A percentile compares a stretch with the other conserved stretches of the same genome.
Conservation (phyloP, 1,140 invertebrate species). For the Venustaconcha ellipsiformis region DNA sequence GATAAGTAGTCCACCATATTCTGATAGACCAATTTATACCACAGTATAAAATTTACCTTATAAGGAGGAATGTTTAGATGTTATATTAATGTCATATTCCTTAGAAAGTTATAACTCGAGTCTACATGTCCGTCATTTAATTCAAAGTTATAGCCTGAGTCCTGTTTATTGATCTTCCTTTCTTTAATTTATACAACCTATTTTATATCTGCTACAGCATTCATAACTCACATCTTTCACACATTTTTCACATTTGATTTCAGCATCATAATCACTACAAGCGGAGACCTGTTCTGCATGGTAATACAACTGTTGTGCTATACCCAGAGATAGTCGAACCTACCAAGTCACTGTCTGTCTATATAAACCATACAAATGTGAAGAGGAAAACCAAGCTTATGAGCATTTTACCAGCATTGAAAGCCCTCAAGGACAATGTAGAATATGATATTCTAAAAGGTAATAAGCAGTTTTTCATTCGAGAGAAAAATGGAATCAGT, state of each 20-base stretch:
- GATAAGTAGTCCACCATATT: too few species aligned
- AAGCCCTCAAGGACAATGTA: slow-evolving; percentile 72
- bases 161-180: too few species aligned
- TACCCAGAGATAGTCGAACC: slow-evolving; percentile 1
- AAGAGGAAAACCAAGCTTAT: slow-evolving; percentile 50
- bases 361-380: slow-evolving; percentile 48
- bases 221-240: not conserved
- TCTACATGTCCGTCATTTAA: too few species aligned
- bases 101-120: too few species aligned
- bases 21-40: too few species aligned
- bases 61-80: too few species aligned
- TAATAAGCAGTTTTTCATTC: slow-evolving; percentile 76
- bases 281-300: slow-evolving; percentile 3
- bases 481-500: slow-evolving; percentile 74
- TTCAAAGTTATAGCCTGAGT: too few species aligned
- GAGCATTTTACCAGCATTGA: slow-evolving; percentile 55
- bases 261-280: not conserved
- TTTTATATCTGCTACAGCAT: slow-evolving; percentile 1
- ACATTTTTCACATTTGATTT: not conserved
- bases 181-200: not conserved
- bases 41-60: too few species aligned
- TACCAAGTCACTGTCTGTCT: slow-evolving; percentile 34
- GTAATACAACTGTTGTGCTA: slow-evolving; percentile 23
- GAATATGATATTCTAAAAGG: slow-evolving; percentile 79
- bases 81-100: too few species aligned